Evolutionary conservation across 2,888 invertebrate species (phyloP).

Genomic region (Salpingus planirostris): DNA sequence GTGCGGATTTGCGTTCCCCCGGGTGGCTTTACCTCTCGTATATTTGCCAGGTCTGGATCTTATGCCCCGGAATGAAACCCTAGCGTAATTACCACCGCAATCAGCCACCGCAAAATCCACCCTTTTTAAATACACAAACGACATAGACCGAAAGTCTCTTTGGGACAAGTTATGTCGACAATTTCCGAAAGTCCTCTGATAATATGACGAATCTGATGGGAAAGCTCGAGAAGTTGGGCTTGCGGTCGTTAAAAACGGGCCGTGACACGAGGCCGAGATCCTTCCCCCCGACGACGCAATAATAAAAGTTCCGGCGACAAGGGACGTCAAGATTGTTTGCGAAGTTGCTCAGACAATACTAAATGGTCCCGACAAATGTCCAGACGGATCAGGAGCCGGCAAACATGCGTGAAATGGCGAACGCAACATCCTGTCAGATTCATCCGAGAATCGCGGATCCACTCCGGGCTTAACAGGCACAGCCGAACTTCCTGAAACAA

Average conservation of each 20-base stretch:
- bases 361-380: constrained; percentile 26
- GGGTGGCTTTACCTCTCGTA: constrained; percentile 13
- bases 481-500: constrained; percentile 4
- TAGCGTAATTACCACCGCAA: no score
- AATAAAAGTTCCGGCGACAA: constrained; percentile 13
- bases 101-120: no score
- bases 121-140: no score
- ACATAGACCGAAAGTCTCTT: no score
- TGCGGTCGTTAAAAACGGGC: constrained; percentile 1
- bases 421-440: constrained; percentile 16
- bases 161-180: no score
- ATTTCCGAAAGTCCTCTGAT: no score
- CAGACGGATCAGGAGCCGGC: constrained; percentile 25
- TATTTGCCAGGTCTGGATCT: no score
- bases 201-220: no score
- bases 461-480: constrained; percentile 5
- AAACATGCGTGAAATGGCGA: constrained; percentile 29
- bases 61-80: no score
- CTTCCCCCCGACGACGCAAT: constrained; percentile 9
- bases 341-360: constrained; percentile 20
- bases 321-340: constrained; percentile 16
- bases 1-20: constrained; percentile 14
- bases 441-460: constrained; percentile 11
- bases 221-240: no score
- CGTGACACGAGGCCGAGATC: constrained; percentile 9